A percentile compares a stretch with the other conserved stretches of the same genome.
Conservation (phyloP, 2,888 invertebrate genomes). For the Flabesymbios commensalis region DNA sequence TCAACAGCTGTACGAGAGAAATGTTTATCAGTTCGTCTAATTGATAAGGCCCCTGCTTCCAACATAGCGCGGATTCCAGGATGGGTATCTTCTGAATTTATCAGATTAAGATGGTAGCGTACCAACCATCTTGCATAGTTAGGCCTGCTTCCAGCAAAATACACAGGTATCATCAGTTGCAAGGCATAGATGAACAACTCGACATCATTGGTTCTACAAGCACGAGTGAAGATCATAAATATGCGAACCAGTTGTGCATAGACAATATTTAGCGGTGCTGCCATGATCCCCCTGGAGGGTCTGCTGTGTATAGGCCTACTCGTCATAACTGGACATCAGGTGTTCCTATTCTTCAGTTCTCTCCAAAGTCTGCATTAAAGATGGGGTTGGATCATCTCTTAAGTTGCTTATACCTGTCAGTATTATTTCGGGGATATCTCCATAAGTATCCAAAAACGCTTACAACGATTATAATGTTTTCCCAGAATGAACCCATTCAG, state of each 20-base stretch:
- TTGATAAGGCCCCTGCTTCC: constrained; percentile 20
- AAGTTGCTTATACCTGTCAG: not conserved
- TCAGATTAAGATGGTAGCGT: constrained; percentile 28
- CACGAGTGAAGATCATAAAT: constrained; percentile 10
- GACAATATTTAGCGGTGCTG: constrained; percentile 27
- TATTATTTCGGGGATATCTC: not conserved
- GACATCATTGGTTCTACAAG: constrained; percentile 29
- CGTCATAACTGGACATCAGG: constrained; percentile 10
- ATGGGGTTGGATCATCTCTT: not conserved
- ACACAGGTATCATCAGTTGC: constrained; percentile 11
- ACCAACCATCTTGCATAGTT: constrained; percentile 36
- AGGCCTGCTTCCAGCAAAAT: constrained; percentile 28
- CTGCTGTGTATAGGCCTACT: constrained; percentile 8
- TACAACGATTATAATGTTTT: constrained; percentile 27
- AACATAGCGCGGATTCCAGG: constrained; percentile 20
- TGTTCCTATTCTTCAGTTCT: not conserved
- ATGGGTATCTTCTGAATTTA: constrained; percentile 26
- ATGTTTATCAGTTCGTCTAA: constrained; percentile 20
- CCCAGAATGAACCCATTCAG: constrained; percentile 28
- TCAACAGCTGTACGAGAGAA: constrained; percentile 23
- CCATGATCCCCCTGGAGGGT: constrained; percentile 28
- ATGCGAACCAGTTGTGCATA: constrained; percentile 25
- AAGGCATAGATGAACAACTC: constrained; percentile 22
- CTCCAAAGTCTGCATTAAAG: not conserved
- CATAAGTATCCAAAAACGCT: constrained; percentile 17